Percentiles rank a stretch among this genome's conserved stretches.
Evolutionary conservation across 2,888 invertebrate species (phyloP).

Genomic region (Allolobophora icterica): DNA sequence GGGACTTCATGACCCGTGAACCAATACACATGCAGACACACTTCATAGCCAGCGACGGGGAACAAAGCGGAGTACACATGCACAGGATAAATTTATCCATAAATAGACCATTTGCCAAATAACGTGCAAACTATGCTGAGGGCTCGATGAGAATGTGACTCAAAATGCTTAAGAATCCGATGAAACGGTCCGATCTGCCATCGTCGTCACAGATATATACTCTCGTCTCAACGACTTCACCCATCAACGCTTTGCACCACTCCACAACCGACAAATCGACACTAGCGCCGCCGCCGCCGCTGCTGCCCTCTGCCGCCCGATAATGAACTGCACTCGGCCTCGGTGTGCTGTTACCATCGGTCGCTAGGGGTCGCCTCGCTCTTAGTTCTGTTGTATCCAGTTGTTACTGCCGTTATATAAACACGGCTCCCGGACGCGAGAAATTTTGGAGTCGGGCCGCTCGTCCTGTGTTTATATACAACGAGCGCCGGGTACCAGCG

Average conservation of each 20-base stretch:
- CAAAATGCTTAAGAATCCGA: no score
- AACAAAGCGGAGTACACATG: neutral
- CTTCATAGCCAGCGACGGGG: neutral
- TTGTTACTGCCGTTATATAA: constrained; percentile 14
- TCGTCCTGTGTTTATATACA: constrained; percentile 3
- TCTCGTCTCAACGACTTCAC: neutral
- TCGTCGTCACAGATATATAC: neutral
- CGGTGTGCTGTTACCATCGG: constrained; percentile 4
- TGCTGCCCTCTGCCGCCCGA: neutral
- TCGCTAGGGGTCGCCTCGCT: constrained; percentile 13
- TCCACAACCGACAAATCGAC: neutral
- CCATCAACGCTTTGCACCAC: neutral
- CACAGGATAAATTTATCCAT: neutral
- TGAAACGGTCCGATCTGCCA: neutral
- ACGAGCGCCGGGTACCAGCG: neutral
- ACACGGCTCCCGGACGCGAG: constrained; percentile 1
- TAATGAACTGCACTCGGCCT: neutral
- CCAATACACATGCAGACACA: no score
- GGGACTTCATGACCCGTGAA: no score
- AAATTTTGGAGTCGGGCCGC: neutral
- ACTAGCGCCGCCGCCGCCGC: neutral
- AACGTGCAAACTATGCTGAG: neutral
- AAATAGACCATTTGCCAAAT: neutral
- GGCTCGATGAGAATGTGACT: neutral
- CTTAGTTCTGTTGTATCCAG: neutral